Evolutionary conservation across 2,888 invertebrate species (phyloP), one percentile per base, ranked within the genome.

Genomic region (Spodoptera littoralis): DNA sequence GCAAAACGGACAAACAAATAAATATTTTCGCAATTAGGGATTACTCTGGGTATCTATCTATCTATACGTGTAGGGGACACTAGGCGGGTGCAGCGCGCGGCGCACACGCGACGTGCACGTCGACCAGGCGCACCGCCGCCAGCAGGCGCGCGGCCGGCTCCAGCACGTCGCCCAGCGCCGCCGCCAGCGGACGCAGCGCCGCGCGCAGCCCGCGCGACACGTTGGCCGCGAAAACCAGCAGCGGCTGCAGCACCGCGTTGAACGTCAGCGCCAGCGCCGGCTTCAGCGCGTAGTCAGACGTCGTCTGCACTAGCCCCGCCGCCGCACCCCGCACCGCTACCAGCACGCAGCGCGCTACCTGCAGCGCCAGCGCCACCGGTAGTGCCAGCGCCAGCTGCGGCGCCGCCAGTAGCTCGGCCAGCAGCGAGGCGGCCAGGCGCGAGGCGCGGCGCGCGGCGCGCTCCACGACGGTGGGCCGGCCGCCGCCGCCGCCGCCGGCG

Each of bases 161-260:
- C 74, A 81, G 59, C 67, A 82, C 88, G 77, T 87, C 88, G 55
- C 65, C 78, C 64, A 84, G 76, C 74, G 81, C 72, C 24, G 46
- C 69, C 71, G 79, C 74, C 73, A 81, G 70, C 69, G 89, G 87
- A 4, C 76, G 79, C 80, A 96, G 94, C 67, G 96, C 94, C 84
- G 96, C 96, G 27, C 96, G 93, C 36, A 96, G 46, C 1, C 96
- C 96, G 2, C 96, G 95, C 27, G 95, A 90, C 43, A 96, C 88
- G 82, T 96, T 96, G 74, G 95, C 96, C 11, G 95, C 76, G 77
- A 96, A 95, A 81, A 97, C 96, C 73, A 97, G 86, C 43, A 95
- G 88, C 13, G 97, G 97, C 82, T 96, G 97, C 70, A 97, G 85
- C 49, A 96, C 80, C 4, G 96, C 96, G 90, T 97, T 97, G 85